These are phyloP conservation scores for Pseudois nayaur DNA, from an alignment of 2,113 vertebrate genomes.

Conservation along the genomic window DNA sequence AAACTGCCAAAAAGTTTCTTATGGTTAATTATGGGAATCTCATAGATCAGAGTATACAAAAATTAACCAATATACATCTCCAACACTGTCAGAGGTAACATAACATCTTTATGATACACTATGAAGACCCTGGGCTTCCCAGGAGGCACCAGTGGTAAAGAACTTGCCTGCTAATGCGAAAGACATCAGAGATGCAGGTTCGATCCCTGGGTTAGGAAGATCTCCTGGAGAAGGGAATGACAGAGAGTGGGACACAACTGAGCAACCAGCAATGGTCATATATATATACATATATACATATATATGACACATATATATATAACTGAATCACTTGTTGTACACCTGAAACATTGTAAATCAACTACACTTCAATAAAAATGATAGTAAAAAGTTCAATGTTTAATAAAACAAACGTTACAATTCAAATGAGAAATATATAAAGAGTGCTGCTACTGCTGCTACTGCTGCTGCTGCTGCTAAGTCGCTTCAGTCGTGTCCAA, in stretches of 20 bases:
- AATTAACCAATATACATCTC: not conserved
- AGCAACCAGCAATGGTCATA: not conserved
- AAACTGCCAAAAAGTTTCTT: conserved; percentile 48
- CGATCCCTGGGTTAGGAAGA: not conserved
- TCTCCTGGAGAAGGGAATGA: not conserved
- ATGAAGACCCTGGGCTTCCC: not conserved
- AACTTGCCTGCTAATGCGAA: not conserved
- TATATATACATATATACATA: not conserved
- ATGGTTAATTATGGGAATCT: conserved; percentile 28
- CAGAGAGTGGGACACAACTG: not conserved
- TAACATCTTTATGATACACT: not conserved
- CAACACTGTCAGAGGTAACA: not conserved
- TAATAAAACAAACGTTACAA: not conserved
- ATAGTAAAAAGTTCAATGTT: not conserved
- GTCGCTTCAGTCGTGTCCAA: fast-evolving
- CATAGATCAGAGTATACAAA: conserved; percentile 16
- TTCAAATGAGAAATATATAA: not conserved
- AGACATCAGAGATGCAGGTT: not conserved
- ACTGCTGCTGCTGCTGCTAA: too few species aligned
- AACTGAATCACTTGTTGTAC: not conserved
- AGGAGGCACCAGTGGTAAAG: not conserved
- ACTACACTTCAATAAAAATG: not conserved
- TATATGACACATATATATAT: not conserved
- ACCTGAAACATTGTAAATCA: not conserved
- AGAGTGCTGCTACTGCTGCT: too few species aligned